phyloP scores from a whole-genome alignment of 2,888 invertebrate species.

The Phymatocera aterrima region DNA sequence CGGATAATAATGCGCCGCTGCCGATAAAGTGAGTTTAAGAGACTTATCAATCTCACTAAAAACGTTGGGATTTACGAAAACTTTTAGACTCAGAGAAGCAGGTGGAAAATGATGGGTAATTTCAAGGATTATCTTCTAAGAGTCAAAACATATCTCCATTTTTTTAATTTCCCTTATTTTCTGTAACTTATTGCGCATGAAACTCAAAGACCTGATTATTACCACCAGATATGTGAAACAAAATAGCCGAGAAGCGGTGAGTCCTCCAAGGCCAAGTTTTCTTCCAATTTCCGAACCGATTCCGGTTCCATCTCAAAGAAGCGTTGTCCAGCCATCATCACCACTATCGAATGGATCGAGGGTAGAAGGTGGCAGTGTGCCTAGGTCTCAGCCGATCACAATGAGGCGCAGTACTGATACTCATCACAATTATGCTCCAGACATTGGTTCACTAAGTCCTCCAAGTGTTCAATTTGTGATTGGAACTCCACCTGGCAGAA shows the following conservation, averaged over 20 bases:
- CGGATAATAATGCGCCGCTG: constrained; percentile 71
- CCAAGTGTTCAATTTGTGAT: constrained; percentile 92
- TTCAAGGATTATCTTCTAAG: neutral
- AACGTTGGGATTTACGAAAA: neutral
- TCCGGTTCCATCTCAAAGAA: constrained; percentile 84
- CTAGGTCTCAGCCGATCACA: constrained; percentile 91
- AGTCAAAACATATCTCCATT: neutral
- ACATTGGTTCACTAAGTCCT: constrained; percentile 94
- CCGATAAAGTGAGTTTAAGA: constrained; percentile 62
- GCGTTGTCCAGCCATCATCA: constrained; percentile 64
- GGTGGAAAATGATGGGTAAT: neutral
- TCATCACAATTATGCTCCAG: constrained; percentile 82
- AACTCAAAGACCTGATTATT: neutral
- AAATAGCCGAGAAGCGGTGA: constrained; percentile 72
- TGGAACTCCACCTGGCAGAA: constrained; percentile 88
- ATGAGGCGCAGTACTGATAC: constrained; percentile 84
- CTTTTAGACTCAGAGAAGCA: neutral
- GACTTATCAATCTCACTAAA: neutral
- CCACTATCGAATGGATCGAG: constrained; percentile 57
- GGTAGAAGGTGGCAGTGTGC: constrained; percentile 77
- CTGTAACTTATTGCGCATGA: neutral
- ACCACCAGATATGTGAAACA: constrained; percentile 77
- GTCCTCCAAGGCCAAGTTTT: constrained; percentile 83
- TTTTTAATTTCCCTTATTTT: neutral
- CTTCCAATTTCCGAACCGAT: constrained; percentile 86